A percentile compares a stretch with the other conserved stretches of the same genome.
These are phyloP conservation scores for Lumbricus terrestris DNA, from an alignment of 2,888 invertebrate species.

Conservation along the genomic window DNA sequence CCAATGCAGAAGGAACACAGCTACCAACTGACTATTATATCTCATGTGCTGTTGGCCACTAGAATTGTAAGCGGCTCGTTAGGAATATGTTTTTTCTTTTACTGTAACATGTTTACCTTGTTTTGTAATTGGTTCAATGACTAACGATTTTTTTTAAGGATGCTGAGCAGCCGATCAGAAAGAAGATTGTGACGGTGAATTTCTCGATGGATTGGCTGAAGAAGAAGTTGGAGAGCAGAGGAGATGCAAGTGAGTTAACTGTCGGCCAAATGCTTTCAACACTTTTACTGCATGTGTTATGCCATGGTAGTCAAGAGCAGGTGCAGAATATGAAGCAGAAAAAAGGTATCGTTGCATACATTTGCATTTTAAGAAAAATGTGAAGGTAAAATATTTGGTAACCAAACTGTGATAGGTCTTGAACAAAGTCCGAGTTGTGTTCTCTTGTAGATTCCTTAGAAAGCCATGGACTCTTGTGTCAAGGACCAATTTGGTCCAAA, in stretches of 20 bases:
- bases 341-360: too few species aligned
- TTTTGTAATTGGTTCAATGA: neutral
- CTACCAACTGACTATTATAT: too few species aligned
- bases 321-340: neutral
- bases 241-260: neutral
- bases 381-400: neutral
- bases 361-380: neutral
- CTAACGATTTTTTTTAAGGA: neutral
- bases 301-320: neutral
- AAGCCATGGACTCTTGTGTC: too few species aligned
- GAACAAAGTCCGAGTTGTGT: too few species aligned
- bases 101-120: neutral
- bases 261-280: neutral
- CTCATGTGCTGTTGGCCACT: too few species aligned
- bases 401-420: neutral
- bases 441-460: too few species aligned
- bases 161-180: neutral
- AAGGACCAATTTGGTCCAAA: too few species aligned
- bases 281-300: neutral
- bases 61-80: too few species aligned
- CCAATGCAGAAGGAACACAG: too few species aligned
- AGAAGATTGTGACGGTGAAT: conserved; percentile 35
- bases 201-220: conserved; percentile 40
- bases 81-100: too few species aligned
- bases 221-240: conserved; percentile 20